Base-by-base conservation (phyloP, 1,140 invertebrate species). In the Marisa cornuarietis region DNA sequence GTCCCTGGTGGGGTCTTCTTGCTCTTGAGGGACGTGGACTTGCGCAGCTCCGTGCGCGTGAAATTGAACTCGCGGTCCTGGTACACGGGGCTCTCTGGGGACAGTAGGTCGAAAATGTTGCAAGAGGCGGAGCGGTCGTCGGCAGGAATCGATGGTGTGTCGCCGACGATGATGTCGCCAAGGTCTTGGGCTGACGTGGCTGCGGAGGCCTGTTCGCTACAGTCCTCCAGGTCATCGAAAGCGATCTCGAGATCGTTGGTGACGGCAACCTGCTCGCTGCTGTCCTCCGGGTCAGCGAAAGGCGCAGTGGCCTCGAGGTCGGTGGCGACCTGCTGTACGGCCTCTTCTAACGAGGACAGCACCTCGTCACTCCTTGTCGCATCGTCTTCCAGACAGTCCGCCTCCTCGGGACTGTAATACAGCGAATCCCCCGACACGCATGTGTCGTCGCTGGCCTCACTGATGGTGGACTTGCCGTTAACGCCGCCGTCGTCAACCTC, bases 1-100 rank as follows among this genome's bases (percentile, higher is more conserved):
- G 89, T 91, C 4, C 95, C 95, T 0, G 96, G 96, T 31, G 96
- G 96, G 0, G 96, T 97, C 91, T 98, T 98, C 0, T 95, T 95
- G 0, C 95, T 95, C 92, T 97, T 98, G 22, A 98, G 90, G 0
- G 96, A 98, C 0, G 96, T 86, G 18, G 87, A 87, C 76, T 90
- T 88, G 49, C 89, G 76, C 13, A 91, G 80, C 75, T 87, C 83
- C 16, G 82, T 69, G 73, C 81, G 84, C 52, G 81, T 80, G 82
- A 89, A 88, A 78, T 88, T 88, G 85, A 90, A 90, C 81, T 90
- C 89, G 24, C 82, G 78, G 26, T 90, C 89, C n/a, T 88, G 83
- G 80, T 87, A 88, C 24, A 86, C 71, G 0, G 85, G 86, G 73
- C 85, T 86, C 49, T 85, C 84, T 0, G 85, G 81, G 42, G 79